Conservation (phyloP, 2,113 vertebrate genomes). For the Osmerus mordax region DNA sequence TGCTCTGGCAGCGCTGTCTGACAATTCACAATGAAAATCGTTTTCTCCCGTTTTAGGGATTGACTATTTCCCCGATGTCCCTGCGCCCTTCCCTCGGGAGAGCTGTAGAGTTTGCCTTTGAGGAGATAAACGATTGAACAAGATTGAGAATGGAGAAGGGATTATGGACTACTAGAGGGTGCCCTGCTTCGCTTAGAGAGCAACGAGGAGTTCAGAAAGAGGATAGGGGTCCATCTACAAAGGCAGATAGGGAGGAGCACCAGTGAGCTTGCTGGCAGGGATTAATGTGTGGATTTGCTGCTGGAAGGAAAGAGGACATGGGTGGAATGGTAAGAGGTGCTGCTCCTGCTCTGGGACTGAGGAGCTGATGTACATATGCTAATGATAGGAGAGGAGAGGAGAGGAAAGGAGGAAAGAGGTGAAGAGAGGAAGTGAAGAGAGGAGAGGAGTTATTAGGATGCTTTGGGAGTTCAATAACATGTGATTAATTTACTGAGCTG, state of each 20-base stretch:
- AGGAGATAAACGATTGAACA: conserved; percentile 6
- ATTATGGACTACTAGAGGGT: background rate
- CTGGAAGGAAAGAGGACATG: conserved; percentile 3
- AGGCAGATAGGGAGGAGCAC: conserved; percentile 6
- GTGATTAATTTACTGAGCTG: background rate
- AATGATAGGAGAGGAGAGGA: background rate
- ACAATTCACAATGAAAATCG: background rate
- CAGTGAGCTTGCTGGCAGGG: conserved; percentile 21
- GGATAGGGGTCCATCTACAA: conserved; percentile 21
- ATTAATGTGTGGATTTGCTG: conserved; percentile 27
- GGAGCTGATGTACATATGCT: conserved; percentile 8
- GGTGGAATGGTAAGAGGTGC: conserved; percentile 19
- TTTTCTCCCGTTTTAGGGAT: conserved; percentile 10
- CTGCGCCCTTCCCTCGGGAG: background rate
- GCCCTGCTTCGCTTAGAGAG: background rate
- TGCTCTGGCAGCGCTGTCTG: too few relatives aligned
- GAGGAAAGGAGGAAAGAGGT: background rate
- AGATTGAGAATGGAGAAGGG: conserved; percentile 12
- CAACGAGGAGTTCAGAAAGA: conserved; percentile 3
- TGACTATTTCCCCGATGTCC: conserved; percentile 4
- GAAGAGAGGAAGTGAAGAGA: background rate
- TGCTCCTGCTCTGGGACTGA: conserved; percentile 22
- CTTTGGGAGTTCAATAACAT: too few relatives aligned
- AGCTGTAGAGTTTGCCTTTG: background rate
- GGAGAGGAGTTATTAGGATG: background rate